These are phyloP conservation scores for Ctenomys sociabilis DNA, from an alignment of 2,113 vertebrate species.

Conservation along the genomic window DNA sequence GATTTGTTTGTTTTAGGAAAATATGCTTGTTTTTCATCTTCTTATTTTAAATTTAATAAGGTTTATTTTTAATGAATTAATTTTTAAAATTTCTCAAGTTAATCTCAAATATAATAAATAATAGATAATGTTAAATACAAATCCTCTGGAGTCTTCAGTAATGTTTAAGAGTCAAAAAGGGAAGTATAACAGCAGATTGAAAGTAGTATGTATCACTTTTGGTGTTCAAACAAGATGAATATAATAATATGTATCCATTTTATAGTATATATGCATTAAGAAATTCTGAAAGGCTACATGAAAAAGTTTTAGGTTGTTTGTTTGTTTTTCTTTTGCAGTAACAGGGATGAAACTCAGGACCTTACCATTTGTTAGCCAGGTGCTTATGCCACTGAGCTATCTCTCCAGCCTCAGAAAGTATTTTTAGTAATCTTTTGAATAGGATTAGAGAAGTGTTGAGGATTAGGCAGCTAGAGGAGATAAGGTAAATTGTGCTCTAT, in stretches of 20 bases:
- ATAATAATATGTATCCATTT: not conserved
- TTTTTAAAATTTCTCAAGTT: not conserved
- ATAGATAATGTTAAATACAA: not conserved
- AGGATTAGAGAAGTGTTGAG: not conserved
- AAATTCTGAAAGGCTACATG: not conserved
- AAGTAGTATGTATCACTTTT: conserved; percentile 15
- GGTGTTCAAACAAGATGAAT: not conserved
- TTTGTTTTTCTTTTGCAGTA: too few species aligned
- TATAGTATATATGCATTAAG: not conserved
- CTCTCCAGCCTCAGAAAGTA: too few species aligned
- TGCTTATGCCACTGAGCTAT: too few species aligned
- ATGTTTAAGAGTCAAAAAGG: conserved; percentile 1
- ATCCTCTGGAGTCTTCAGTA: not conserved
- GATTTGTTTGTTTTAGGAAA: conserved; percentile 22
- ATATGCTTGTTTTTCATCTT: conserved; percentile 12
- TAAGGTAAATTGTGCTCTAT: not conserved
- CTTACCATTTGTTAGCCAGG: too few species aligned
- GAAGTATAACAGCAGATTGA: not conserved
- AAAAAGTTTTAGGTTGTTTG: not conserved
- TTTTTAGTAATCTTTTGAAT: not conserved
- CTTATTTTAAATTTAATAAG: not conserved
- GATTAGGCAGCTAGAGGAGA: not conserved
- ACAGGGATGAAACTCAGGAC: too few species aligned
- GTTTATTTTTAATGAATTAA: conserved; percentile 28
- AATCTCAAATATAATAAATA: not conserved